phyloP scores from a whole-genome alignment of 2,888 invertebrate species.

The Capitulum mitella region DNA sequence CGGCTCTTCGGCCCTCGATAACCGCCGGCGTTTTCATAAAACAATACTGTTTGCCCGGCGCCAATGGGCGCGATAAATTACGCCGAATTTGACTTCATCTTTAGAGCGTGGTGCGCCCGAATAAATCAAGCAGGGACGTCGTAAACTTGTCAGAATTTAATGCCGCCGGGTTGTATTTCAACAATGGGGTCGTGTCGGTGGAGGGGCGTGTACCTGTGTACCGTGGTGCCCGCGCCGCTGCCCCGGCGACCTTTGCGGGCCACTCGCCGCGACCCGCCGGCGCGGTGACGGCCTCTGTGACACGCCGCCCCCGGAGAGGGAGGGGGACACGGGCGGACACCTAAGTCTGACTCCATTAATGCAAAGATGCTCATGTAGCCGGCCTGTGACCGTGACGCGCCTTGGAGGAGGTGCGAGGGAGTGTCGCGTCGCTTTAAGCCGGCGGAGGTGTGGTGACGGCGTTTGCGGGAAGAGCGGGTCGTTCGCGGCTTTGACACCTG shows the following conservation, averaged over 20 bases:
- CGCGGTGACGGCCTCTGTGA: too few relatives aligned
- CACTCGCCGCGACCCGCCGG: too few relatives aligned
- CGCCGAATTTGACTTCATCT: conserved; percentile 9
- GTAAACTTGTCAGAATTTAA: conserved; percentile 23
- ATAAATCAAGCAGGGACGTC: not conserved
- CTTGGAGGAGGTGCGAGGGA: too few relatives aligned
- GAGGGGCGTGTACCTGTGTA: not conserved
- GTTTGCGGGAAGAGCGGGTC: too few relatives aligned
- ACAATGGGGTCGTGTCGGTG: not conserved
- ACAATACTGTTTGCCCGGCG: conserved; percentile 21
- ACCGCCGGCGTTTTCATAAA: conserved; percentile 10
- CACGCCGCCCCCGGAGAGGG: too few relatives aligned
- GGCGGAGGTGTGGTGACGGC: too few relatives aligned
- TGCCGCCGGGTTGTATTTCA: conserved; percentile 17
- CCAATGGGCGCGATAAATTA: conserved; percentile 17
- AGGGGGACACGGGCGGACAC: too few relatives aligned
- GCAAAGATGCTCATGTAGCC: too few relatives aligned
- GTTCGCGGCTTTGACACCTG: too few relatives aligned
- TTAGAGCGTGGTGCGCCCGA: conserved; percentile 9
- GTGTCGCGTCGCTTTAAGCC: too few relatives aligned
- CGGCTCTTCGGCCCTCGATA: not conserved
- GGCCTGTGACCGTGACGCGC: too few relatives aligned
- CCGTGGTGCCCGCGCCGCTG: not conserved
- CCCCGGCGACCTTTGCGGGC: not conserved
- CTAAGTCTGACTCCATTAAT: too few relatives aligned